These are phyloP conservation scores for Amphiprion ocellaris DNA, from an alignment of 2,113 vertebrate species.

Conservation along the genomic window DNA sequence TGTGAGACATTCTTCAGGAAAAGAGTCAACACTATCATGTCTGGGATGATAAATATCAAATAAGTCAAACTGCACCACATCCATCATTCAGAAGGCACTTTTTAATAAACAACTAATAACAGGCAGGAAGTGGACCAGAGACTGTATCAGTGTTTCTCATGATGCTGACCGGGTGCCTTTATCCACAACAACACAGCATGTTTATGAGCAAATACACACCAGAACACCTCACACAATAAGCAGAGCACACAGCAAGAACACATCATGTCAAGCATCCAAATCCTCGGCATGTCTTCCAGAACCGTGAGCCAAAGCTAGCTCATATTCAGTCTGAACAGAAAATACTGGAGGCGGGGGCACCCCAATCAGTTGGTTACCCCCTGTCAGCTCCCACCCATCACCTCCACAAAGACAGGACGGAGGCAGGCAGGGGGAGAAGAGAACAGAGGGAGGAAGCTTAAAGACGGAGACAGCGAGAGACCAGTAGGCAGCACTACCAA, in stretches of 20 bases:
- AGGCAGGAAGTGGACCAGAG: no score
- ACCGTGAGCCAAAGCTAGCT: conserved; percentile 4
- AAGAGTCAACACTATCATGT: not conserved
- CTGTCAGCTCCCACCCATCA: conserved; percentile 53
- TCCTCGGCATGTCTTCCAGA: conserved; percentile 14
- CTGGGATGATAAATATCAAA: not conserved
- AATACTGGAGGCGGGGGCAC: conserved; percentile 12
- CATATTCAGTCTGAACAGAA: conserved; percentile 17
- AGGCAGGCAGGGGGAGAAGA: conserved; percentile 16
- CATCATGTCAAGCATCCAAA: conserved; percentile 15
- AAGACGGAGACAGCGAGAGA: conserved; percentile 25
- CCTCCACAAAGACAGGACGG: conserved; percentile 25
- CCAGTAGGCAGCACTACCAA: not conserved
- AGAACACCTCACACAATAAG: conserved; percentile 3
- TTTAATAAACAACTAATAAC: conserved; percentile 5
- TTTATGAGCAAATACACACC: not conserved
- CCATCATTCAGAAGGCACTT: not conserved
- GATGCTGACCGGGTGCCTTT: not conserved
- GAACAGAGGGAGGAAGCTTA: conserved; percentile 7
- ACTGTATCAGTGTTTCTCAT: no score
- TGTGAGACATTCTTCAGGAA: conserved; percentile 2
- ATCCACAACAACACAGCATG: not conserved
- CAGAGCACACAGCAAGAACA: conserved; percentile 11
- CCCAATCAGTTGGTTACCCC: conserved; percentile 39
- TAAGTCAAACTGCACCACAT: not conserved